Evolutionary conservation across 1,140 invertebrate genomes (phyloP).

Genomic region (Ceratoteleas bidentatus): DNA sequence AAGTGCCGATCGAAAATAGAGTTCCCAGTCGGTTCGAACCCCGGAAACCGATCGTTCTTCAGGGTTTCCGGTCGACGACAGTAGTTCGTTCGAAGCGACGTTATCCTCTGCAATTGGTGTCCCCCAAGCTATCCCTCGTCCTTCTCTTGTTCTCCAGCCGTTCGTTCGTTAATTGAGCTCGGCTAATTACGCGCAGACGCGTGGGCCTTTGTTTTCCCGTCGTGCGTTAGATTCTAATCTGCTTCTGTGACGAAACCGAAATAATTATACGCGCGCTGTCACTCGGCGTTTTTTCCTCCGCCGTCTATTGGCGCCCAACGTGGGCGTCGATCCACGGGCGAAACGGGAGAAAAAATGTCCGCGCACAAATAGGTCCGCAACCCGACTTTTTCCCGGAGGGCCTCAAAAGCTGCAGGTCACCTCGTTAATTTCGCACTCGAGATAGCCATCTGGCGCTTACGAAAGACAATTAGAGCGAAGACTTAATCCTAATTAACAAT

Average conservation of each 20-base stretch:
- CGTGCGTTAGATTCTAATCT: slow-evolving; percentile 49
- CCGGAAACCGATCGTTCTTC: too few relatives aligned
- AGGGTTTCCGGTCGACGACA: too few relatives aligned
- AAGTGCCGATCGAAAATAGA: too few relatives aligned
- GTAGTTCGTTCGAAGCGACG: too few relatives aligned
- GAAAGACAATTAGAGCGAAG: slow-evolving; percentile 73
- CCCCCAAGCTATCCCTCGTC: slow-evolving; percentile 11
- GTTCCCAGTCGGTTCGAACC: too few relatives aligned
- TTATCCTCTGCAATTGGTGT: background rate
- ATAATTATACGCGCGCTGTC: slow-evolving; percentile 66
- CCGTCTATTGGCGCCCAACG: slow-evolving; percentile 40
- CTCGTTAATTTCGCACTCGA: slow-evolving; percentile 48
- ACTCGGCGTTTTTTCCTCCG: slow-evolving; percentile 21
- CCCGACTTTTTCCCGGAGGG: too few relatives aligned
- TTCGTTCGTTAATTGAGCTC: slow-evolving; percentile 49
- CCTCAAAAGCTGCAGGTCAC: slow-evolving; percentile 24
- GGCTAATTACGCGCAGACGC: slow-evolving; percentile 48
- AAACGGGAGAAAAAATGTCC: slow-evolving; percentile 9
- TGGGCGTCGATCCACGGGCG: slow-evolving; percentile 33
- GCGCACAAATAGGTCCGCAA: slow-evolving; percentile 13
- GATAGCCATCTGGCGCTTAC: slow-evolving; percentile 64
- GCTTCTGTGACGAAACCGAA: slow-evolving; percentile 47
- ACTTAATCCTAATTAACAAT: slow-evolving; percentile 74
- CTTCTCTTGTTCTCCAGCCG: slow-evolving; percentile 37
- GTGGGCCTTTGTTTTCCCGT: slow-evolving; percentile 59